Evolutionary conservation across 2,888 invertebrate genomes (phyloP).

Genomic region (Mythimna lalbum): DNA sequence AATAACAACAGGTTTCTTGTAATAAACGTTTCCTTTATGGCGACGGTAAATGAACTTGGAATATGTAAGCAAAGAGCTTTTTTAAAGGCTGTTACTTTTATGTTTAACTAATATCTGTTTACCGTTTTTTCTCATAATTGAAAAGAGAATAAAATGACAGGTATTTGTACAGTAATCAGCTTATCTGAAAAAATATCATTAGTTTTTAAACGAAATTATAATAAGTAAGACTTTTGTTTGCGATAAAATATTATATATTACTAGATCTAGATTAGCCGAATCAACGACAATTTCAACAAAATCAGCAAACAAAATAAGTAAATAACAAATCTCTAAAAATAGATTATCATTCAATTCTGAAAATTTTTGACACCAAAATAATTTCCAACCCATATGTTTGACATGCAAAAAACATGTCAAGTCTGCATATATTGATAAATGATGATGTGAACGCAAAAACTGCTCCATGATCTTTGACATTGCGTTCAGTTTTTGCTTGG

Average conservation of each 20-base stretch:
- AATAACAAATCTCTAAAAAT: neutral
- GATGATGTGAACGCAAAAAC: slow-evolving; percentile 49
- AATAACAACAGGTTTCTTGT: slow-evolving; percentile 49
- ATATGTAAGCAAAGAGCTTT: slow-evolving; percentile 42
- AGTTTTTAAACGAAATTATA: too few relatives aligned
- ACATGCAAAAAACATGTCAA: slow-evolving; percentile 36
- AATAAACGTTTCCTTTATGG: slow-evolving; percentile 52
- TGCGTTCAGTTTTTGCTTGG: slow-evolving; percentile 52
- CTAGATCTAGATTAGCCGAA: neutral
- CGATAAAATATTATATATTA: neutral
- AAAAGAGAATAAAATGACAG: slow-evolving; percentile 8
- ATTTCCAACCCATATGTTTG: slow-evolving; percentile 41
- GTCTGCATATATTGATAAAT: slow-evolving; percentile 49
- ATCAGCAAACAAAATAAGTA: neutral
- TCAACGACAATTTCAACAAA: neutral
- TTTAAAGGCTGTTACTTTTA: slow-evolving; percentile 30
- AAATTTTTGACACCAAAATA: slow-evolving; percentile 25
- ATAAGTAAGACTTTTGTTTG: neutral
- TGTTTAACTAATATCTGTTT: slow-evolving; percentile 29
- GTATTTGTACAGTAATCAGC: neutral
- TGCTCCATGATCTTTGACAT: slow-evolving; percentile 48
- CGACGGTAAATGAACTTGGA: slow-evolving; percentile 23
- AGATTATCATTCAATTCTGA: slow-evolving; percentile 21
- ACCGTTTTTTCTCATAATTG: slow-evolving; percentile 18
- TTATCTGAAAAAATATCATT: neutral